A percentile compares a stretch with the other conserved stretches of the same genome.
Evolutionary conservation across 2,797 vertebrate species (phyloP).

Genomic region (Silurus lanzhouensis): DNA sequence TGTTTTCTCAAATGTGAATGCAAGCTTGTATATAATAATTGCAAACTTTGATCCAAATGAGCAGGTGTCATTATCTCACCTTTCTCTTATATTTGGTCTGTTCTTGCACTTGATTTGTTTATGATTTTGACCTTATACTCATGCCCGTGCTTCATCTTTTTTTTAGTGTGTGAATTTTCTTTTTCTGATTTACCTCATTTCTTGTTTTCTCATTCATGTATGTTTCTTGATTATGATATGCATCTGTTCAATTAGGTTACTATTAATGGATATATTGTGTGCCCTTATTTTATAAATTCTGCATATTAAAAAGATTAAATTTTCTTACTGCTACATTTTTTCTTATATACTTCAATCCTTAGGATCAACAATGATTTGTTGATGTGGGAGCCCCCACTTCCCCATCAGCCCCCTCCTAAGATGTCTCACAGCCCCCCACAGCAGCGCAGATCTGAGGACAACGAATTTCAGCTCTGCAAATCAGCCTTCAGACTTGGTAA

Average conservation of each 20-base stretch:
- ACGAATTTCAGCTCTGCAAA: conserved; percentile 86
- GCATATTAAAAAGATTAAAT: background rate
- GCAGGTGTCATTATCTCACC: background rate
- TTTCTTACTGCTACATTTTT: background rate
- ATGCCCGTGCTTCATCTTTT: background rate
- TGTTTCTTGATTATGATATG: background rate
- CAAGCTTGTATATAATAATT: background rate
- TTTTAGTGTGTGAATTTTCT: background rate
- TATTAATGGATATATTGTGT: background rate
- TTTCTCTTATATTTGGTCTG: background rate
- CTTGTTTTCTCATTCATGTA: background rate
- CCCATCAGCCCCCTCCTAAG: conserved; percentile 62
- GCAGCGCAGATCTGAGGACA: conserved; percentile 60
- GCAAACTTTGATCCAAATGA: background rate
- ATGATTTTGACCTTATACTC: background rate
- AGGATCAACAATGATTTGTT: conserved; percentile 93
- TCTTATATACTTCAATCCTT: conserved; percentile 2
- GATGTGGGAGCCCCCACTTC: conserved; percentile 86
- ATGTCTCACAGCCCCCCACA: conserved; percentile 48
- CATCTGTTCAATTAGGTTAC: background rate
- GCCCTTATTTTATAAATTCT: background rate
- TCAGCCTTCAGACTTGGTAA: conserved; percentile 86
- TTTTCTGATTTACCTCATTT: background rate
- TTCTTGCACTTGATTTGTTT: background rate
- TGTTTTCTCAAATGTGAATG: background rate